Base-by-base conservation (phyloP, 2,888 invertebrate genomes). In the Congeria kusceri region DNA sequence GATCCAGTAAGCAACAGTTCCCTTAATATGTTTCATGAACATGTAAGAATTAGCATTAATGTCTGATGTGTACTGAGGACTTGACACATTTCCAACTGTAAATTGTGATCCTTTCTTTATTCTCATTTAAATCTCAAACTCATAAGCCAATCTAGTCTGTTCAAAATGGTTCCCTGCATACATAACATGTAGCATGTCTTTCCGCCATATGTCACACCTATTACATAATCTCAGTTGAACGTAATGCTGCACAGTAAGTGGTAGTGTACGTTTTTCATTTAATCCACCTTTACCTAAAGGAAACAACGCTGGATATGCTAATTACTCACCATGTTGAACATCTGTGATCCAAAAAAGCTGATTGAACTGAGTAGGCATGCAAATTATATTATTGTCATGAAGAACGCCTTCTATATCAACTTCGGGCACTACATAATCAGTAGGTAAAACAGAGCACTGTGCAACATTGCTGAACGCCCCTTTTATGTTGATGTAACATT, bases 1-100 rank as follows among this genome's bases (percentile, higher is more conserved):
- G 18, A 20, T 68, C 70, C 70, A 70, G n/a, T 62, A 70, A n/a
- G 70, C 62, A 62, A 61, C 62, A 27, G 70, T 70, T 15, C 61
- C 70, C 15, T 62, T 46, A 28, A 59, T 69, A 25, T 70, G 46
- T 70, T 70, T 70, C 62, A 70, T 70, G 25, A n/a, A 70, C 62
- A 70, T 70, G 29, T 44, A 68, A 5, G 59, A 68, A 59, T 68
- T 68, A 13, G n/a, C n/a, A 29, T 29, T 49, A n/a, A 68, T 68
- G n/a, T 68, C 44, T 59, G 68, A 28, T 46, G 27, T 65, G 28
- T n/a, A 28, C 15, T 49, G 53, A 25, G 47, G 18, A 61, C 20
- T n/a, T n/a, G n/a, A n/a, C n/a, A n/a, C n/a, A 64, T 44, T 53
- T 9, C 56, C 64, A 53, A 46, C 63, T n/a, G 63, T 63, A 27